Evolutionary conservation across 2,888 invertebrate genomes (phyloP).

Genomic region (Automeris io): DNA sequence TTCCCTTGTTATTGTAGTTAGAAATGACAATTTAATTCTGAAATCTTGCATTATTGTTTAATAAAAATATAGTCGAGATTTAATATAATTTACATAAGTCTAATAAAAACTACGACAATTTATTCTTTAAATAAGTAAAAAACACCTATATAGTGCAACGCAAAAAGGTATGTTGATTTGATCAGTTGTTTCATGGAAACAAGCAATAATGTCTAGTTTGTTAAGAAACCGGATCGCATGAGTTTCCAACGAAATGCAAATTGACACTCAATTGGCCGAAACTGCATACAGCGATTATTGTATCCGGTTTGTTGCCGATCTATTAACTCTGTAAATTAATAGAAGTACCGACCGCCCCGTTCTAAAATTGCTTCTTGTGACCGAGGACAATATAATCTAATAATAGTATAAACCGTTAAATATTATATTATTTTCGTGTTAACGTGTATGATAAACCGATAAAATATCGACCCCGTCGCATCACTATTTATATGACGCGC

Average conservation of each 20-base stretch:
- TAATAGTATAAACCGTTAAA: not conserved
- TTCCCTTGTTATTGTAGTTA: too few relatives aligned
- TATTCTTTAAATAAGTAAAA: too few relatives aligned
- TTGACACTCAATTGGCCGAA: conserved; percentile 35
- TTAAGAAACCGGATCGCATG: conserved; percentile 28
- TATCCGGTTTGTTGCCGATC: conserved; percentile 37
- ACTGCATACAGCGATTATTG: conserved; percentile 29
- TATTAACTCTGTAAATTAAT: conserved; percentile 12
- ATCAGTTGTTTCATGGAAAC: conserved; percentile 14
- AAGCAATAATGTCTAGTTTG: conserved; percentile 8
- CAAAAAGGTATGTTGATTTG: conserved; percentile 5
- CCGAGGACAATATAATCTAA: not conserved
- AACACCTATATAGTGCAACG: too few relatives aligned
- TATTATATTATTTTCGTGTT: not conserved
- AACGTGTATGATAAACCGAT: conserved; percentile 4
- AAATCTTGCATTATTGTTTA: too few relatives aligned
- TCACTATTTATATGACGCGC: conserved; percentile 42
- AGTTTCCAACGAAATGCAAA: conserved; percentile 32
- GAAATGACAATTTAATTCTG: too few relatives aligned
- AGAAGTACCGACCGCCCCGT: conserved; percentile 3
- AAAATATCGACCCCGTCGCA: conserved; percentile 17
- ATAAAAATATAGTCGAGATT: too few relatives aligned
- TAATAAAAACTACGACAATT: too few relatives aligned
- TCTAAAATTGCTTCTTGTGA: conserved; percentile 15
- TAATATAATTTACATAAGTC: too few relatives aligned